Base-by-base conservation (phyloP, 2,797 vertebrate genomes). In the Eospalax fontanierii region DNA sequence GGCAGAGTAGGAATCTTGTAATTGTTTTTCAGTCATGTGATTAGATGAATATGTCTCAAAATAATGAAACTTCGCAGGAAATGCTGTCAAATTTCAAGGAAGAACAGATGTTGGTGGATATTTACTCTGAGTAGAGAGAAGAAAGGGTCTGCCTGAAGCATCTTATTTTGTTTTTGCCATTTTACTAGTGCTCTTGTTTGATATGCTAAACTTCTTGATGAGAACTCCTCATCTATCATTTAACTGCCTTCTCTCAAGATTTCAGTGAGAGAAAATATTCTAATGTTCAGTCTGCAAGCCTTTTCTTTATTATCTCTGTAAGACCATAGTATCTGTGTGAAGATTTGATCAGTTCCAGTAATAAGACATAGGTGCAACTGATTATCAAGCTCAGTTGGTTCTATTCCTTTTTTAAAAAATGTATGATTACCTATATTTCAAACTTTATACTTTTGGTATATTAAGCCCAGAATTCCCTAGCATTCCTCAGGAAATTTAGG, bases 121-220 rank as follows among this genome's bases (percentile, higher is more conserved):
- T 92, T 95, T 93, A 94, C 87, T 92, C 71, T 95, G 35, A 87
- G 24, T 63, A 86, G 19, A 21, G 46, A 94, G 38, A 96, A 96
- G 68, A 91, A 95, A 73, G 4, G 43, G 4, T 90, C 38, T 94
- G 30, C 43, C 7, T 92, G 73, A 88, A 93, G 82, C 50, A 70
- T 66, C 24, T 92, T 92, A 66, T 66, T 95, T 96, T 89, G 65
- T 57, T 84, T 93, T 61, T 93, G 73, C 94, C 80, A 57, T 87
- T 66, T 91, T 93, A 43, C 66, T 91, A 50, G 89, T 84, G 46
- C 66, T n/a, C 28, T 90, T 94, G 46, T 96, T 94, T 91, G 87
- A 97, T 97, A 94, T 89, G 73, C 73, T 93, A 93, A 95, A 87
- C 71, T 95, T 90, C 43, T 89, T 94, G 87, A 84, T 91, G 33